These are phyloP conservation scores for Steinernema scapterisci DNA, from an alignment of 2,888 invertebrate genomes.

Conservation along the genomic window DNA sequence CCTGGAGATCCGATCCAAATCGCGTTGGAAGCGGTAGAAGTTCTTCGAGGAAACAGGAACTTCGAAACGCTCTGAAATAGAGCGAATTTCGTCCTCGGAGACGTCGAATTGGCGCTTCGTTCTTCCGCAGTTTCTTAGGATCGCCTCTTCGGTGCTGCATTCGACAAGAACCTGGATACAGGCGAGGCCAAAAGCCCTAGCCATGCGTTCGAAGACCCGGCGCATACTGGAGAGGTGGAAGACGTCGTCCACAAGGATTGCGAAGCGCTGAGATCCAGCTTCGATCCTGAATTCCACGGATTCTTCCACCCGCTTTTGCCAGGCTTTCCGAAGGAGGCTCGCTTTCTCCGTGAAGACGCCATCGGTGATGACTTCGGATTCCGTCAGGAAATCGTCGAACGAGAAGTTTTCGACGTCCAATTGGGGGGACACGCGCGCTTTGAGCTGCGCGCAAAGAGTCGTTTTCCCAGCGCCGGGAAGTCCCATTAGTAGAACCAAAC, in stretches of 20 bases:
- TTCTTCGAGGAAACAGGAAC: background rate
- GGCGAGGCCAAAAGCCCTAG: constrained; percentile 4
- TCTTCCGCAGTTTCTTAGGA: background rate
- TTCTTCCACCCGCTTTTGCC: constrained; percentile 30
- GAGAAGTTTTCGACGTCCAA: background rate
- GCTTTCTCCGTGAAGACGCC: constrained; percentile 33
- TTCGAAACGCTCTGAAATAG: background rate
- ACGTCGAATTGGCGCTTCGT: background rate
- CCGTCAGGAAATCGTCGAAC: background rate
- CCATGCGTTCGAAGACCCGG: constrained; percentile 1
- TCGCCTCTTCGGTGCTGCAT: background rate
- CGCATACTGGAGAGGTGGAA: constrained; percentile 35
- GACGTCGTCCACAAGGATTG: constrained; percentile 35
- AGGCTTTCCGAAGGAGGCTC: background rate
- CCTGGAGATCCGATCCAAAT: background rate
- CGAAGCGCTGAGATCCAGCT: background rate
- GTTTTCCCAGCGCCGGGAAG: constrained; percentile 37
- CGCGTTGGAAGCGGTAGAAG: background rate
- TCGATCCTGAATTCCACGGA: background rate
- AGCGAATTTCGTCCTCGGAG: background rate
- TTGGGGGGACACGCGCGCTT: background rate
- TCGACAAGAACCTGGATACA: background rate
- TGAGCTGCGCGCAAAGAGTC: constrained; percentile 25
- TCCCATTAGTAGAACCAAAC: constrained; percentile 34
- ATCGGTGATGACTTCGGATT: constrained; percentile 18